Conservation (phyloP, 2,888 invertebrate genomes). For the Eulithis testata region DNA sequence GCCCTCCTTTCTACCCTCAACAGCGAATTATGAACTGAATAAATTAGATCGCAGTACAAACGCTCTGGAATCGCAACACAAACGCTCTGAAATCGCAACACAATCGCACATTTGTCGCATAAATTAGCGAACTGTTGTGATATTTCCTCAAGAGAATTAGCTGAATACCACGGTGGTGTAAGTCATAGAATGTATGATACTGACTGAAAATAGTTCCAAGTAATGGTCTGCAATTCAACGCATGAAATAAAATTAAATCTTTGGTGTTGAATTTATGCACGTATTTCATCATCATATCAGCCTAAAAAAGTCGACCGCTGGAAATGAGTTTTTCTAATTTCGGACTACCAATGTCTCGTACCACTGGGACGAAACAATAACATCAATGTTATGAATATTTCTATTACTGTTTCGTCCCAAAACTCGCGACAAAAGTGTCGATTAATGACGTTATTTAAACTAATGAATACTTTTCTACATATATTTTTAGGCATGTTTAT, state of each 20-base stretch:
- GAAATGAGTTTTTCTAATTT: too few species aligned
- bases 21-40: slow-evolving; percentile 60
- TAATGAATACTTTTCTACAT: too few species aligned
- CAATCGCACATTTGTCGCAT: slow-evolving; percentile 50
- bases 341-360: too few species aligned
- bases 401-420: too few species aligned
- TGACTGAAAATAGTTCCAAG: not conserved
- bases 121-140: slow-evolving; percentile 43
- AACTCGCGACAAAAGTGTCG: too few species aligned
- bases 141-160: slow-evolving; percentile 51
- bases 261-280: too few species aligned
- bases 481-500: too few species aligned
- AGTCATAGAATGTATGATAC: slow-evolving; percentile 26
- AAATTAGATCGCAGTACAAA: slow-evolving; percentile 58
- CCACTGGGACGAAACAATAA: too few species aligned
- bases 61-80: slow-evolving; percentile 46
- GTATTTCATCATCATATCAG: too few species aligned
- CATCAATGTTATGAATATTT: too few species aligned
- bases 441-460: too few species aligned
- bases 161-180: slow-evolving; percentile 28
- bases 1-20: slow-evolving; percentile 53
- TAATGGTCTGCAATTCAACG: not conserved
- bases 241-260: not conserved
- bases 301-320: too few species aligned
- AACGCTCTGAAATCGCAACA: slow-evolving; percentile 42